Conservation (phyloP, 2,113 vertebrate species). For the Periophthalmodon schlosseri region DNA sequence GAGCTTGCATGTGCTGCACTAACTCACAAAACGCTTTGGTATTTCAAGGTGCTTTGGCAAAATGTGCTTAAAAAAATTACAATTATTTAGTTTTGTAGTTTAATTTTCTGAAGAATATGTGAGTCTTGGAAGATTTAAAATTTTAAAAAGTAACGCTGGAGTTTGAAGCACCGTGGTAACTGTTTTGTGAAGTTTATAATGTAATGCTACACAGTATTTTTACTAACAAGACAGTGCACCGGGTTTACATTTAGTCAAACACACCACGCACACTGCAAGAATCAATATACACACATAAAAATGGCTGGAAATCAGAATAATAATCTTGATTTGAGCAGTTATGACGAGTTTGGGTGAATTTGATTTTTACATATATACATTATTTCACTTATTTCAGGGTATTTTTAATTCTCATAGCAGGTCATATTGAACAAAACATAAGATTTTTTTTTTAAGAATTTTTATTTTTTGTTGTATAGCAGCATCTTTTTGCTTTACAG, state of each 20-base stretch:
- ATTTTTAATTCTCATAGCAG: not conserved
- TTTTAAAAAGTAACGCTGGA: conserved; percentile 5
- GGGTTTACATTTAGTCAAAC: conserved; percentile 30
- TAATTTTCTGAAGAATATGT: conserved; percentile 32
- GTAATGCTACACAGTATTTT: conserved; percentile 26
- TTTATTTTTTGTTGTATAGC: too few species aligned
- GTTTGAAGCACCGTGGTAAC: conserved; percentile 48
- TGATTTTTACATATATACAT: not conserved
- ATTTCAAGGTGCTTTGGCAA: conserved; percentile 59
- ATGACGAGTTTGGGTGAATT: not conserved
- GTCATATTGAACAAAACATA: not conserved
- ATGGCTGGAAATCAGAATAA: not conserved
- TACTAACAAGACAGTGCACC: conserved; percentile 17
- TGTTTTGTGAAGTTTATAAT: conserved; percentile 46
- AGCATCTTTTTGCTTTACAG: too few species aligned
- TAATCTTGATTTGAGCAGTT: not conserved
- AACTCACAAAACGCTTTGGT: conserved; percentile 25
- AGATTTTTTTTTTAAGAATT: not conserved
- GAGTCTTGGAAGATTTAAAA: conserved; percentile 13
- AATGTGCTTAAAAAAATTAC: conserved; percentile 38
- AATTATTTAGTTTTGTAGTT: conserved; percentile 48
- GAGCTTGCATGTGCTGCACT: conserved; percentile 62
- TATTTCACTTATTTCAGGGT: not conserved
- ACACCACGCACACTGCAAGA: not conserved
- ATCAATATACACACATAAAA: not conserved